phyloP scores from a whole-genome alignment of 2,888 invertebrate genomes.

The Nomada ferruginata region DNA sequence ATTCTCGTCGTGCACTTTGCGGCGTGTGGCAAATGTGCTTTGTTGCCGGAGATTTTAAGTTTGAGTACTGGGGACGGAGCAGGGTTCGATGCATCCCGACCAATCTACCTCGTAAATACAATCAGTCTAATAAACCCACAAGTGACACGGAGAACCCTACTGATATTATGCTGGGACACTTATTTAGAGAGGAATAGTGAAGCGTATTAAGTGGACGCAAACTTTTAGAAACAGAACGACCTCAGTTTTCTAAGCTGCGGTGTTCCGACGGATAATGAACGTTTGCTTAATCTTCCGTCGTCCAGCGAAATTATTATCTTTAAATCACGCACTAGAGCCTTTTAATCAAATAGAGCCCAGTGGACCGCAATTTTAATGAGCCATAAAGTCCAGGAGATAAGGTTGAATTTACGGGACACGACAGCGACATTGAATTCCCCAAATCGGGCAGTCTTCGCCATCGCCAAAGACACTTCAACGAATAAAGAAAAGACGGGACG shows the following conservation, averaged over 20 bases:
- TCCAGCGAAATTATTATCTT: background rate
- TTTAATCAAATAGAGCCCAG: background rate
- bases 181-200: background rate
- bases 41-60: background rate
- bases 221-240: background rate
- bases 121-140: background rate
- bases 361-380: background rate
- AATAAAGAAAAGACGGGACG: background rate
- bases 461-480: background rate
- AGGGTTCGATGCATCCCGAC: background rate
- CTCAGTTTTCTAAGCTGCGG: background rate
- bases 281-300: background rate
- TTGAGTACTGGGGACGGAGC: too few species aligned
- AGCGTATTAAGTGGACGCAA: background rate
- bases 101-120: too few species aligned
- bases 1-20: slow-evolving; percentile 29
- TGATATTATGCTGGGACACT: background rate
- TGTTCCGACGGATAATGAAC: slow-evolving; percentile 24
- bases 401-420: background rate
- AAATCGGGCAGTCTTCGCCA: background rate
- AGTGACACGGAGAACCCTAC: too few species aligned
- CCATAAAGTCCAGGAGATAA: background rate
- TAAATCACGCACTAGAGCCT: too few species aligned
- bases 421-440: background rate
- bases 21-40: background rate